Evolutionary conservation across 2,888 invertebrate genomes (phyloP).

Genomic region (Nemoura dubitans): DNA sequence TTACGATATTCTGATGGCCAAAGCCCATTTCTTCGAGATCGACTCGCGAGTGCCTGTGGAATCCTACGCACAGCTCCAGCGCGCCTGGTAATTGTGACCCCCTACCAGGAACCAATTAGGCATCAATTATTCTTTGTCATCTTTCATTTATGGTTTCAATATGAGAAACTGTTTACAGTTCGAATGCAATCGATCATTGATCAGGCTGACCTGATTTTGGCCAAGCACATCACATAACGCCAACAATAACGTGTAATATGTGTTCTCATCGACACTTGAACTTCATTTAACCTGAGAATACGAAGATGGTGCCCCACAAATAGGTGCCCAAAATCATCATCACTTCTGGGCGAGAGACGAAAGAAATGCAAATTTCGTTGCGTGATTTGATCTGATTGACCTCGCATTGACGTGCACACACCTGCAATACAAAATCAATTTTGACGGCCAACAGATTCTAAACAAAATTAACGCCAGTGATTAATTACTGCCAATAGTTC

Average conservation of each 20-base stretch:
- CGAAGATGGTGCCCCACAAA: not conserved
- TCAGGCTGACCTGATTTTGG: not conserved
- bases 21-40: not conserved
- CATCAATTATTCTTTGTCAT: slow-evolving; percentile 34
- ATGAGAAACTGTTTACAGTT: not conserved
- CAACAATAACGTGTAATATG: not conserved
- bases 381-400: not conserved
- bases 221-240: not conserved
- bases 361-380: not conserved
- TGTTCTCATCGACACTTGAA: not conserved
- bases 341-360: not conserved
- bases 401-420: not conserved
- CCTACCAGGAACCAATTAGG: slow-evolving; percentile 35
- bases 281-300: not conserved
- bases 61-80: not conserved
- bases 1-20: not conserved
- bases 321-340: not conserved
- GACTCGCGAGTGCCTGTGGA: not conserved
- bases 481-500: not conserved
- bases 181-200: not conserved
- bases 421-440: not conserved
- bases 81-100: not conserved
- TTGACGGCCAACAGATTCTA: not conserved
- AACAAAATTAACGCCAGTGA: not conserved
- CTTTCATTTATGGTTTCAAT: slow-evolving; percentile 13